A percentile compares a stretch with the other conserved stretches of the same genome.
These are phyloP conservation scores for Pantherophis alleghaniensis DNA, from an alignment of 2,797 vertebrate species.

Conservation along the genomic window DNA sequence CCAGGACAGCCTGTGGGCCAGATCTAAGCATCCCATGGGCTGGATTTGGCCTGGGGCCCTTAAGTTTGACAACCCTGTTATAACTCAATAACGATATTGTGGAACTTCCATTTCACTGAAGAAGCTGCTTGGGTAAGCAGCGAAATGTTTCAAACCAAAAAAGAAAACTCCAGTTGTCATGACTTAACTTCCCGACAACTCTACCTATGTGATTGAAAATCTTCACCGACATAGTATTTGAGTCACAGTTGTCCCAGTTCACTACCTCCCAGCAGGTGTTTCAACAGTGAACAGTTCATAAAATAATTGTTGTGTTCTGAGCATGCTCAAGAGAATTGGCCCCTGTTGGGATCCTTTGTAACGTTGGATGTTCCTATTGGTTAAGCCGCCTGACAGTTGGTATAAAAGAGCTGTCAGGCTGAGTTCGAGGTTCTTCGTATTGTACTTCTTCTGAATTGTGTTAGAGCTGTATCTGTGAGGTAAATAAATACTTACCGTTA, in stretches of 20 bases:
- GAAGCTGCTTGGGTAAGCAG: background rate
- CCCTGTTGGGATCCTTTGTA: too few relatives aligned
- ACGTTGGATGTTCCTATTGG: too few relatives aligned
- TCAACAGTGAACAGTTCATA: background rate
- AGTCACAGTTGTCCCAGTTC: background rate
- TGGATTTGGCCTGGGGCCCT: accelerated
- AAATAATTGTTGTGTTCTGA: background rate
- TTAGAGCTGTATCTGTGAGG: too few relatives aligned
- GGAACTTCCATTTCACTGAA: background rate
- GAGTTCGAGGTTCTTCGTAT: too few relatives aligned
- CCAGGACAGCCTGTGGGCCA: too few relatives aligned
- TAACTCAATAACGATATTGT: background rate
- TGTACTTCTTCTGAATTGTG: too few relatives aligned
- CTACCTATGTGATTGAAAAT: background rate
- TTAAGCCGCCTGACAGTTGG: too few relatives aligned
- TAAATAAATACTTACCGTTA: too few relatives aligned
- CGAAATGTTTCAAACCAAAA: background rate
- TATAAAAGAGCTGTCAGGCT: too few relatives aligned
- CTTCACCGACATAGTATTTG: background rate
- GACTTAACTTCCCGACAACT: background rate
- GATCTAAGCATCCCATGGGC: too few relatives aligned
- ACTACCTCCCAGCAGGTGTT: background rate
- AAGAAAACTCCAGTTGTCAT: background rate
- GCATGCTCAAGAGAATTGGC: too few relatives aligned
- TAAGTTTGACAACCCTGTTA: background rate